phyloP scores from a whole-genome alignment of 2,113 vertebrate species.

The Macrotus californicus region DNA sequence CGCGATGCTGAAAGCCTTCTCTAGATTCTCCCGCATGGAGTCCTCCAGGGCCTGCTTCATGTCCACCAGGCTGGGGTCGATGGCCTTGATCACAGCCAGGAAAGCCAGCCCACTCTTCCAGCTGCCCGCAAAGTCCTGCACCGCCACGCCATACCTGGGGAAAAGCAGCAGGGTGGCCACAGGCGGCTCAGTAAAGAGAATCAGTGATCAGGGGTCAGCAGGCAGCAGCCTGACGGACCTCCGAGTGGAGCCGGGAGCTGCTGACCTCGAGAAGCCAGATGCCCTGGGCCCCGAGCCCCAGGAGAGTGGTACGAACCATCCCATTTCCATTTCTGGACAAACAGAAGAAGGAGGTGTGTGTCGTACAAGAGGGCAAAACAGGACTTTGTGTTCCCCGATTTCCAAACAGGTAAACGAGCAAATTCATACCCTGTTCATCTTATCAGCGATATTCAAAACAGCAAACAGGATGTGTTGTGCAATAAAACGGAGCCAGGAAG shows the following conservation, averaged over 20 bases:
- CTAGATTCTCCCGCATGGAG: conserved; percentile 87
- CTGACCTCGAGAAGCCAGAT: accelerated
- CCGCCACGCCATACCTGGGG: conserved; percentile 91
- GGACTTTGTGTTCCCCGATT: neutral
- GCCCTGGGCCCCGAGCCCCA: accelerated
- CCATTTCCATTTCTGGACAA: neutral
- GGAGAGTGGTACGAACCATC: accelerated
- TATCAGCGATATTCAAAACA: neutral
- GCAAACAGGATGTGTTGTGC: accelerated
- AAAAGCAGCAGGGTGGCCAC: neutral
- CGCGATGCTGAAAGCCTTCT: conserved; percentile 92
- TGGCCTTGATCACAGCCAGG: conserved; percentile 95
- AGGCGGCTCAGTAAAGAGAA: accelerated
- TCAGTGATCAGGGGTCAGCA: accelerated
- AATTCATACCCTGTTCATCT: accelerated
- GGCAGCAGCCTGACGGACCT: accelerated
- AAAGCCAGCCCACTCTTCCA: conserved; percentile 96
- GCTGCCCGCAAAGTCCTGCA: conserved; percentile 94
- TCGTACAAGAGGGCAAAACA: accelerated
- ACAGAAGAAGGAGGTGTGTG: accelerated
- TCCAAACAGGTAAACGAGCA: neutral
- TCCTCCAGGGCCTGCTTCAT: conserved; percentile 91
- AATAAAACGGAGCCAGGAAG: neutral
- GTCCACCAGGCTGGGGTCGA: conserved; percentile 91
- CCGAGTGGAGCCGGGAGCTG: accelerated